Base-by-base conservation (phyloP, 2,888 invertebrate species). In the Criorhina ranunculi region DNA sequence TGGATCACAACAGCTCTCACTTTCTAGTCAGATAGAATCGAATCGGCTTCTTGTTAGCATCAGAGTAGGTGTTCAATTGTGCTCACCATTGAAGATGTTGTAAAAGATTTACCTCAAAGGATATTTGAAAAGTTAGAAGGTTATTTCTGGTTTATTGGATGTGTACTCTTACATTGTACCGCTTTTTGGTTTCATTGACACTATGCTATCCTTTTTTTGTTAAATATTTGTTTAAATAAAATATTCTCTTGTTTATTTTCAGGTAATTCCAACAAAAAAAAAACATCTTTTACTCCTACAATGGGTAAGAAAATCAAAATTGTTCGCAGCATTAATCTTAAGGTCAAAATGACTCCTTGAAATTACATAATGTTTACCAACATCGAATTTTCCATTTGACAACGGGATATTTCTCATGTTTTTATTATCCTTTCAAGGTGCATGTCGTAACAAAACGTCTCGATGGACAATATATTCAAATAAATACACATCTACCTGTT, bases 331-430 rank as follows among this genome's bases (percentile, higher is more conserved):
- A 55, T 62, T 42, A 37, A 67, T 62, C 44, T 15, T 31, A 69
- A 67, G 31, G 57, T 31, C 33, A 11, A 44, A 11, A 24, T 1
- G 42, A 24, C 35, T 59, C 40, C 51, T 59, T 42, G 9, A 12
- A 66, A 17, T 85, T 85, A 69, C 78, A 75, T 85, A 85, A 85
- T 85, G 37, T 85, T 85, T 67, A 85, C 83, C 24, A 73, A 73
- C 67, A 64, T 12, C n/a, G 44, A 57, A 62, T 57, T 42, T 24
- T 51, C 60, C 24, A 37, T 44, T 66, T 59, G 55, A 31, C 69
- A 67, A 75, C 40, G 75, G 79, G 69, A 57, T 37, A 76, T 80
- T 76, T 66, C 17, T 75, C 33, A 75, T 75, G 75, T 73, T 62
- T 73, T 62, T 73, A 44, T n/a, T 67, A 59, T 57, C 73, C 69